Base-by-base conservation (phyloP, 2,888 invertebrate species). In the Erebia aethiops region DNA sequence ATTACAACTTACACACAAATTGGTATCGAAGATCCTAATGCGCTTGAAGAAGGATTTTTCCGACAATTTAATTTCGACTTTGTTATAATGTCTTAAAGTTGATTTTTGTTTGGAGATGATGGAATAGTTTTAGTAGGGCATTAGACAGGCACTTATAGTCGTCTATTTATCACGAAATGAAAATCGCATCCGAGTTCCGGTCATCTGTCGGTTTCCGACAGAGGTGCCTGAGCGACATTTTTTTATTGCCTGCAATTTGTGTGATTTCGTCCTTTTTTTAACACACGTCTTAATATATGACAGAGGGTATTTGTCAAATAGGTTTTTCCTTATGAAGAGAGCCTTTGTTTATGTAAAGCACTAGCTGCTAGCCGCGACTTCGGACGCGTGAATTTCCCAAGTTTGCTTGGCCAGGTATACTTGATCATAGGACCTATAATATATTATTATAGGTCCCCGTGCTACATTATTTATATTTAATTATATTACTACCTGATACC, bases 161-260 rank as follows among this genome's bases (percentile, higher is more conserved):
- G 79, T 76, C 83, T 74, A 90, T 90, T 87, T 90, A 85, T 90
- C 88, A 88, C 80, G 81, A 80, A 80, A 80, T 82, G 82, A 81
- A 82, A 82, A 81, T 81, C 79, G 75, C 77, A 75, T 79, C 76
- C 78, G 68, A 79, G 80, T 83, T 87, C 85, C 86, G 81, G 82
- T 82, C 82, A 80, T 80, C 80, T 75, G 76, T 71, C 74, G 67
- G 70, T 76, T 77, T 82, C 83, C 73, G 79, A 18, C 26, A 52
- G 66, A 70, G 71, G 67, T 71, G 69, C 66, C 74, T 71, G 71
- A 74, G 62, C 61, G 70, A 69, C 74, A 69, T 65, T 74, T 74
- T 73, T 74, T 75, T 75, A 74, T 74, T 65, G 65, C 71, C 21
- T 13, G 46, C 72, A 71, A 75, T 75, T 75, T 74, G 73, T 61